A percentile compares a stretch with the other conserved stretches of the same genome.
Evolutionary conservation across 2,888 invertebrate genomes (phyloP).

Genomic region (Leucophenga maculata): DNA sequence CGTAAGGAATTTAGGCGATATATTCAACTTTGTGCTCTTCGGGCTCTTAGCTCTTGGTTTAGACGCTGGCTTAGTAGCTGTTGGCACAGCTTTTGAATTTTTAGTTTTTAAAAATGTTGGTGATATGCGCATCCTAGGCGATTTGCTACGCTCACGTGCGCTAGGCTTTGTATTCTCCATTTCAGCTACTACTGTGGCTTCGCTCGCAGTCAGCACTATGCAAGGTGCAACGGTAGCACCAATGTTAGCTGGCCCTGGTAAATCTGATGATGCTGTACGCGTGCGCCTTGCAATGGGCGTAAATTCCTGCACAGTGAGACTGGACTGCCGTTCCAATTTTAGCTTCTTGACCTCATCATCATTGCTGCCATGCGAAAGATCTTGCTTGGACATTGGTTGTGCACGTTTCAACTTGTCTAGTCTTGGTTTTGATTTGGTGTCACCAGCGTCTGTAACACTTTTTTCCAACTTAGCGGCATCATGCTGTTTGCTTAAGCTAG

Average conservation of each 20-base stretch:
- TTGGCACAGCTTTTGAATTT: conserved; percentile 39
- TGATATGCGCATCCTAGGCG: conserved; percentile 62
- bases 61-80: background rate
- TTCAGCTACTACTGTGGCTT: conserved; percentile 34
- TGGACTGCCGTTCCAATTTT: conserved; percentile 24
- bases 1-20: conserved; percentile 47
- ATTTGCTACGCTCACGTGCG: conserved; percentile 57
- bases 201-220: conserved; percentile 46
- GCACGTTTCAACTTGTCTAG: conserved; percentile 41
- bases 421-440: conserved; percentile 30
- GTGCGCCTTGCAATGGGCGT: conserved; percentile 57
- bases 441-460: background rate
- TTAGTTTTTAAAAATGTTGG: conserved; percentile 54
- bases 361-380: background rate
- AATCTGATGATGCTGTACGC: conserved; percentile 40
- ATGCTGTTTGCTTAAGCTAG: background rate
- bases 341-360: conserved; percentile 36
- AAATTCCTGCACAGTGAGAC: conserved; percentile 1
- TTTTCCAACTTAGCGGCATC: conserved; percentile 6
- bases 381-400: conserved; percentile 53
- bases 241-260: conserved; percentile 37
- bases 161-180: conserved; percentile 42
- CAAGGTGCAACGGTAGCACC: conserved; percentile 58
- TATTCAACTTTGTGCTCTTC: conserved; percentile 38
- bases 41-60: conserved; percentile 14